Percentiles rank a stretch among this genome's conserved stretches.
phyloP scores from a whole-genome alignment of 2,113 vertebrate genomes.

The Indicator indicator region DNA sequence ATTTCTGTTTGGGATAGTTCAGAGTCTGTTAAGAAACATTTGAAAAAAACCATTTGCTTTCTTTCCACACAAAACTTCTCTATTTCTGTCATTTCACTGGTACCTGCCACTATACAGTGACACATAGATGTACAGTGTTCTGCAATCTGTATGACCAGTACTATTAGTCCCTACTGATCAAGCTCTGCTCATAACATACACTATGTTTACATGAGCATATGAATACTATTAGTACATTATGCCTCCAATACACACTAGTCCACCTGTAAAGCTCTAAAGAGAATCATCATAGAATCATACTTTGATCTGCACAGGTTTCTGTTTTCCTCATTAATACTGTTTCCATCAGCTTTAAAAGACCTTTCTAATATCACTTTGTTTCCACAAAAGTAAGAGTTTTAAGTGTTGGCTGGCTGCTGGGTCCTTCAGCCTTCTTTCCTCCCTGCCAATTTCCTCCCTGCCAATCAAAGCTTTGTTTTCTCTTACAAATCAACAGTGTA shows the following conservation, averaged over 20 bases:
- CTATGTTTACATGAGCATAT: neutral
- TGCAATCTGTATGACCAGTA: neutral
- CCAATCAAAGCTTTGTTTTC: neutral
- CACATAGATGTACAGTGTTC: neutral
- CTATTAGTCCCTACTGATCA: neutral
- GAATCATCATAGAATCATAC: too few species aligned
- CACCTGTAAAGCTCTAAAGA: neutral
- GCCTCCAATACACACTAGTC: neutral
- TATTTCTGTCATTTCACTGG: neutral
- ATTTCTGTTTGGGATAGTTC: neutral
- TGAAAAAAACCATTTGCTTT: neutral
- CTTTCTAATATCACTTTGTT: neutral
- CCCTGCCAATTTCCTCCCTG: neutral
- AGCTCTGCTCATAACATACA: neutral
- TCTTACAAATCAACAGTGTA: neutral
- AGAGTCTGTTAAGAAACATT: neutral
- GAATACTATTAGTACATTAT: neutral
- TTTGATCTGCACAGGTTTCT: neutral
- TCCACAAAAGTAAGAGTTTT: neutral
- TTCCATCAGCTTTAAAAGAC: neutral
- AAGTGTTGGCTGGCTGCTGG: neutral
- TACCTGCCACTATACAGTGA: fast-evolving
- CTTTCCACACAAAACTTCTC: neutral
- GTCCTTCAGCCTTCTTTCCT: neutral
- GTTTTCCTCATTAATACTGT: neutral